Base-by-base conservation (phyloP, 2,797 vertebrate genomes). In the Pelodytes ibericus region DNA sequence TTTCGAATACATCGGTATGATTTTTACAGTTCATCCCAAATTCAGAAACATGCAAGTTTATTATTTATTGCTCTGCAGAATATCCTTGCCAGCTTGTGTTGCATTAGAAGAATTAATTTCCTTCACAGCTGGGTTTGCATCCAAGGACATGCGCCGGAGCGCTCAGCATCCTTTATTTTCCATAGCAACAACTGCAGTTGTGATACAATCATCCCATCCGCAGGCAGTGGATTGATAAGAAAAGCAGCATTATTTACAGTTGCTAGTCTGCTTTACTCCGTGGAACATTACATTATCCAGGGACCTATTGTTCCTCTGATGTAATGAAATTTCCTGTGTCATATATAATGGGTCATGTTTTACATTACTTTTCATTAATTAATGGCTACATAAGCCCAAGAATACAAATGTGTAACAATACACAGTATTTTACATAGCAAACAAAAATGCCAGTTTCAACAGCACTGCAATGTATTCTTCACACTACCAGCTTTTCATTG, bases 141-240 rank as follows among this genome's bases (percentile, higher is more conserved):
- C 71, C 69, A 65, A 66, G 75, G 69, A 72, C 61, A 60, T 58
- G 51, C 39, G 29, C 68, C 66, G 29, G 33, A 77, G 33, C 71
- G 51, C 61, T 72, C 75, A 51, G 49, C 69, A 60, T 77, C 36
- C 36, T 71, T 60, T 60, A 44, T 67, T 60, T 72, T 77, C 61
- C 75, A 72, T 77, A 47, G 75, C 75, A 77, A 72, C 75, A 77
- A 53, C 31, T 22, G 64, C 31, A 72, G 61, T 71, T 71, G 60
- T 72, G 61, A 77, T 41, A 58, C 67, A 60, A 36, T 66, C 61
- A 71, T 77, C 72, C 75, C n/a, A 77, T 77, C 75, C 33, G 31
- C 41, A 70, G 39, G 47, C 49, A 31, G 9, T 63, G 74, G 20
- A 63, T 53, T 76, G 74, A 47, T 57, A 64, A 71, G n/a, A 44